Base-by-base conservation (phyloP, 2,113 vertebrate species). In the Larimichthys crocea region DNA sequence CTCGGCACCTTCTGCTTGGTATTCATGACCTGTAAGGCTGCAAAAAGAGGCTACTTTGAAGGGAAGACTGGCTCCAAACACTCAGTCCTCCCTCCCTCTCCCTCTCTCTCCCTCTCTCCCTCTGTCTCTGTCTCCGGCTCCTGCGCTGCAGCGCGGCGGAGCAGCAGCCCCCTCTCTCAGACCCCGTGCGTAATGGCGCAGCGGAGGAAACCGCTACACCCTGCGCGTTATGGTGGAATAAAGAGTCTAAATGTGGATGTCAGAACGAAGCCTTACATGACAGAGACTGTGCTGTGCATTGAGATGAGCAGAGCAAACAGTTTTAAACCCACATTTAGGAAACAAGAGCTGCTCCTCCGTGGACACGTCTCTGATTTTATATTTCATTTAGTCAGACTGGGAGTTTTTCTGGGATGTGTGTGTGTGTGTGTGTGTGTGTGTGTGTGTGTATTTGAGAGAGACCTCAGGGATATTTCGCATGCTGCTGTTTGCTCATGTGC, bases 1-100 rank as follows among this genome's bases (percentile, higher is more conserved):
- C 77, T 55, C 55, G 40, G 76, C 84, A 76, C 72, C 66, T 79
- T 85, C 89, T 90, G 90, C 61, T 93, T 91, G 81, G 76, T 93
- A 92, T 93, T 86, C 93, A 89, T 86, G 70, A 52, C 76, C 4
- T 61, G 92, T 91, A 29, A 57, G 44, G 26, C 57, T 60, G 66
- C 76, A 77, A 26, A 82, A 87, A 86, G 77, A 80, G 80, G 72
- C 65, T 53, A 80, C 82, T 88, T 76, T 90, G 79, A 88, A 85
- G 76, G 76, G 64, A 87, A 83, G 76, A 89, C 85, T 77, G 85
- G 85, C 78, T 79, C 83, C 65, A 35, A 81, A 80, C 75, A 72
- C 84, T 0, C 52, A 75, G 61, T 62, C 80, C 70, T 67, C 71
- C 10, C 50, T 16, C 17, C 63, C 57, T 65, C 35, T n/a, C 26